Percentiles rank a stretch among this genome's conserved stretches.
Conservation (phyloP, 2,113 vertebrate genomes). For the Halichoerus grypus region DNA sequence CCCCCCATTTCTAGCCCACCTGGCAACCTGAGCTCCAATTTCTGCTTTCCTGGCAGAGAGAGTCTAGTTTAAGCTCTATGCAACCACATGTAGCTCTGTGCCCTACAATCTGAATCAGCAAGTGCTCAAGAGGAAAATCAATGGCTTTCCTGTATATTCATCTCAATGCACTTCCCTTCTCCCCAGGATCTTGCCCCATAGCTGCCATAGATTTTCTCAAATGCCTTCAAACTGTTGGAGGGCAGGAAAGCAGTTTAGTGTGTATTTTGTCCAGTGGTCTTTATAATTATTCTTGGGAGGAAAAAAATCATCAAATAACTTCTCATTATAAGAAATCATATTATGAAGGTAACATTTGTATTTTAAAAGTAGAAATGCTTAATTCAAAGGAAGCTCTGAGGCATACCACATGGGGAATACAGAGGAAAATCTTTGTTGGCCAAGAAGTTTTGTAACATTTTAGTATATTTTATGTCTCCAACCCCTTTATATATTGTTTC, state of each 20-base stretch:
- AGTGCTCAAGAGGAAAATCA: background rate
- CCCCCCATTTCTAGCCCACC: background rate
- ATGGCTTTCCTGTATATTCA: background rate
- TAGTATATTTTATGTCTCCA: background rate
- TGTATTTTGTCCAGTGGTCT: background rate
- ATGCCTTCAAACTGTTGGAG: background rate
- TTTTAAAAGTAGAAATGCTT: background rate
- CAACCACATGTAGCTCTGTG: background rate
- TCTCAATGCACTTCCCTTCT: background rate
- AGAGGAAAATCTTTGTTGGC: background rate
- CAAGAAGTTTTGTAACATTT: background rate
- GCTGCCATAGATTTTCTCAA: background rate
- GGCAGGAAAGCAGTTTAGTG: background rate
- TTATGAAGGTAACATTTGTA: background rate
- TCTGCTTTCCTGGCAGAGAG: conserved; percentile 24
- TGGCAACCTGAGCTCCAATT: background rate
- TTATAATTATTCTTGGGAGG: background rate
- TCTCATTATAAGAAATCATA: background rate
- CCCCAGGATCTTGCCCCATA: background rate
- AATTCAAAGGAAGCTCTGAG: background rate
- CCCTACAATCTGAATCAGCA: background rate
- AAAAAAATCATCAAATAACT: background rate
- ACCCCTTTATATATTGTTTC: background rate
- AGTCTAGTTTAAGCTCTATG: background rate
- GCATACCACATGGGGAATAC: background rate